phyloP scores from a whole-genome alignment of 2,888 invertebrate genomes.

The Cryptocheilus praepositus region DNA sequence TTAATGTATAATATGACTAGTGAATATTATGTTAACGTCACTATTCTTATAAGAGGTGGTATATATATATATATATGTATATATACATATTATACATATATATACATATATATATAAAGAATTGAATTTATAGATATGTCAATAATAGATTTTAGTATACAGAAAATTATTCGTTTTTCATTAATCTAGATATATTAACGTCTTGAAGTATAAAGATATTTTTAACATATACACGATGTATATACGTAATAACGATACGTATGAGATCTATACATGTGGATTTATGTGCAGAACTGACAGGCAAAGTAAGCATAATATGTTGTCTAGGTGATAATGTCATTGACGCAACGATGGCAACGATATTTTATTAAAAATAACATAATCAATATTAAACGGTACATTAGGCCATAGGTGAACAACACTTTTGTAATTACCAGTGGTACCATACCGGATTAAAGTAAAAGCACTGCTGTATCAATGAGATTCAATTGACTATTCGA shows the following conservation, averaged over 20 bases:
- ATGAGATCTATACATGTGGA: slow-evolving; percentile 7
- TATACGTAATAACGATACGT: not conserved
- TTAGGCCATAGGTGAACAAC: slow-evolving; percentile 2
- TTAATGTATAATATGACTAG: no score
- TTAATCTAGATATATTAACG: slow-evolving; percentile 16
- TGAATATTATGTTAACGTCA: no score
- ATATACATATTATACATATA: no score
- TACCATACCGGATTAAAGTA: no score
- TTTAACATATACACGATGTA: slow-evolving; percentile 26
- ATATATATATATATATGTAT: no score
- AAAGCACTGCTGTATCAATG: no score
- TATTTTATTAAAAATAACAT: slow-evolving; percentile 14
- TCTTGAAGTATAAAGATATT: slow-evolving; percentile 24
- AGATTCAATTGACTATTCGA: no score
- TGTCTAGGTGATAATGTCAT: slow-evolving; percentile 22
- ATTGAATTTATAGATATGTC: slow-evolving; percentile 26
- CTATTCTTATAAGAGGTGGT: no score
- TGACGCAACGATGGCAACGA: slow-evolving; percentile 10
- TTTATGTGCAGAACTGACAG: slow-evolving; percentile 12
- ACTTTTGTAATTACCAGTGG: not conserved
- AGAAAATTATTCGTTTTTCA: slow-evolving; percentile 22
- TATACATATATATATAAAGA: no score
- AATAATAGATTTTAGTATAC: slow-evolving; percentile 22
- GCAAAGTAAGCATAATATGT: slow-evolving; percentile 20
- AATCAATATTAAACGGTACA: slow-evolving; percentile 13